Conservation (phyloP, 1,140 invertebrate genomes). For the Meloidogyne exigua region DNA sequence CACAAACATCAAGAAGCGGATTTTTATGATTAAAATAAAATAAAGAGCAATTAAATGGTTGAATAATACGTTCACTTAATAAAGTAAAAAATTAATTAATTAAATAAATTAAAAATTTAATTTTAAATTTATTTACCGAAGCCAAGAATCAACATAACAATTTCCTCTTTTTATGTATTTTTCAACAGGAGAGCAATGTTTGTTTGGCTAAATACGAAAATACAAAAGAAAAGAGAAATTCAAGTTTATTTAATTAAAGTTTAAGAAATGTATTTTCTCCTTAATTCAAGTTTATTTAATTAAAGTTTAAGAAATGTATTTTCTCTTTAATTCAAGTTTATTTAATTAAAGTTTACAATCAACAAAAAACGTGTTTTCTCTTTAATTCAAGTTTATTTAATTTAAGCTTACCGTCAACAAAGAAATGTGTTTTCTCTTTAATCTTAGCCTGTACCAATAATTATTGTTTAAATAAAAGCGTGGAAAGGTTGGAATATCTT, state of each 20-base stretch:
- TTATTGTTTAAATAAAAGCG: conserved; percentile 36
- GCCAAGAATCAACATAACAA: conserved; percentile 37
- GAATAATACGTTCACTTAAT: conserved; percentile 26
- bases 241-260: too few relatives aligned
- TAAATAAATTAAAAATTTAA: background rate
- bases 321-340: too few relatives aligned
- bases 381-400: too few relatives aligned
- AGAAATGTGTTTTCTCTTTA: conserved; percentile 28
- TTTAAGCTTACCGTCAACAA: conserved; percentile 11
- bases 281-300: too few relatives aligned
- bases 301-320: too few relatives aligned
- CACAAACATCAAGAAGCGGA: conserved; percentile 33
- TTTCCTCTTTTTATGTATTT: conserved; percentile 21
- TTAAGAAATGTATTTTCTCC: too few relatives aligned
- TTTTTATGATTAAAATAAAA: conserved; percentile 42
- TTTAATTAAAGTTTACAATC: too few relatives aligned
- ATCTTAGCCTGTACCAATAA: conserved; percentile 29
- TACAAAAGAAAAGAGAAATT: too few relatives aligned
- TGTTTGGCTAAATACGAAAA: conserved; percentile 31
- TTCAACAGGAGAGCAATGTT: conserved; percentile 25
- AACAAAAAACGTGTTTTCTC: too few relatives aligned
- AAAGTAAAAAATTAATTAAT: background rate
- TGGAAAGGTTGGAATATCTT: conserved; percentile 37
- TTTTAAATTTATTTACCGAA: conserved; percentile 5
- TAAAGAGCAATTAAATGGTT: conserved; percentile 39